Evolutionary conservation across 2,888 invertebrate species (phyloP).

Genomic region (Fabriciana adippe): DNA sequence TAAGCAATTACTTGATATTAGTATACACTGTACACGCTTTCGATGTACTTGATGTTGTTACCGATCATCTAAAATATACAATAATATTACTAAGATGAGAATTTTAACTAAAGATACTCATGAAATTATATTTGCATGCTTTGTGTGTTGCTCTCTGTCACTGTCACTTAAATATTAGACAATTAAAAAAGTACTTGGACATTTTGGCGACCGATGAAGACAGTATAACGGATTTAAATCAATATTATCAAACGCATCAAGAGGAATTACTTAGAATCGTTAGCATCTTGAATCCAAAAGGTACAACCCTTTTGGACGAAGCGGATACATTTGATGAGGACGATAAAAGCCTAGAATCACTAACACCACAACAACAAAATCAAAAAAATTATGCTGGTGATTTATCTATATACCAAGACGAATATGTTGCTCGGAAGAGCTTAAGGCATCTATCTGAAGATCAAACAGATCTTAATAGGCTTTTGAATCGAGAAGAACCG

Average conservation of each 20-base stretch:
- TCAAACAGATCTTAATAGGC: constrained; percentile 67
- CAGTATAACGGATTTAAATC: constrained; percentile 64
- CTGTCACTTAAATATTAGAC: constrained; percentile 53
- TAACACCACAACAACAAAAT: constrained; percentile 52
- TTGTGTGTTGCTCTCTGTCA: constrained; percentile 60
- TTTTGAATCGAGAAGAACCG: constrained; percentile 78
- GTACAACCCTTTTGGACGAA: constrained; percentile 64
- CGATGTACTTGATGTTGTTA: constrained; percentile 37
- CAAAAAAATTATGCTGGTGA: constrained; percentile 63
- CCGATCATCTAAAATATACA: constrained; percentile 9
- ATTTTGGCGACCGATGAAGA: constrained; percentile 81
- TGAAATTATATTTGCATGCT: constrained; percentile 76
- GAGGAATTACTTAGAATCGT: constrained; percentile 69
- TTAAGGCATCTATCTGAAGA: constrained; percentile 70
- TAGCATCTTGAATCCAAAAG: constrained; percentile 67
- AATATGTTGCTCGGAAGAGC: constrained; percentile 63
- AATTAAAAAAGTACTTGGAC: constrained; percentile 83
- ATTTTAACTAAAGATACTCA: constrained; percentile 57
- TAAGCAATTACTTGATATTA: neutral
- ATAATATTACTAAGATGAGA: constrained; percentile 20
- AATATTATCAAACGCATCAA: constrained; percentile 70
- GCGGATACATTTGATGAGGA: constrained; percentile 67
- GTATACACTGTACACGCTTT: constrained; percentile 23
- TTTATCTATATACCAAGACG: constrained; percentile 67
- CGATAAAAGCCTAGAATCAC: constrained; percentile 58